Percentiles rank a stretch among this genome's conserved stretches.
Conservation (phyloP, 30 jellyfish, hydroid and myxozoan species). For the Hydractinia echinata region DNA sequence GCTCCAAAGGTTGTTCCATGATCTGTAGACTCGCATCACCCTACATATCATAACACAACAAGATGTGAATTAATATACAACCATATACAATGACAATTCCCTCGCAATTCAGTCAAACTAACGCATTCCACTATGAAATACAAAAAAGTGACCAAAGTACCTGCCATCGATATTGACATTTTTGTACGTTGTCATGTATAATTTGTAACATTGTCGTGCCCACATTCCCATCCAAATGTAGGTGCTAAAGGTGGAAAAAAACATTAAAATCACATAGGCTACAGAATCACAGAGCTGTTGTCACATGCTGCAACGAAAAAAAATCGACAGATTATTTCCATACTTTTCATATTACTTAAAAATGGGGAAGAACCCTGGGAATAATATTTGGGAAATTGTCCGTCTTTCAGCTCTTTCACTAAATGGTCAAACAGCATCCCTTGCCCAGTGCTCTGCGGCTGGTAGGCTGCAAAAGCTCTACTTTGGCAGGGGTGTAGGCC, state of each 20-base stretch:
- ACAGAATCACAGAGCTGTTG: no score
- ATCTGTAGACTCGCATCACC: not conserved
- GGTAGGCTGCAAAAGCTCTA: no score
- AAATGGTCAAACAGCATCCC: no score
- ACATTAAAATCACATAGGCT: no score
- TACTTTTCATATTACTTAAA: no score
- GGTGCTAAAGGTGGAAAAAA: not conserved
- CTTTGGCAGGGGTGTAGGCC: no score
- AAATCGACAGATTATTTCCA: no score
- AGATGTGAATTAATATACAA: not conserved
- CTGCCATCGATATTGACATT: not conserved
- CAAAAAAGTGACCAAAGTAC: not conserved
- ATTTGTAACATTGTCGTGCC: not conserved
- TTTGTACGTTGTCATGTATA: not conserved
- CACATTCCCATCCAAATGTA: conserved; percentile 28
- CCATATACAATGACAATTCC: not conserved
- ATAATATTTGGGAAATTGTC: no score
- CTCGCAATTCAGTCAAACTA: not conserved
- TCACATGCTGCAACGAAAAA: no score
- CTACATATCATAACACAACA: not conserved
- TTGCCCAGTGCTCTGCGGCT: no score
- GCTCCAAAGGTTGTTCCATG: conserved; percentile 44
- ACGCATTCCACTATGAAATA: not conserved
- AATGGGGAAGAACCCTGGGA: no score
- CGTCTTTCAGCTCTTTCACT: no score